These are phyloP conservation scores for Parazoanthus atlanticus DNA, from an alignment of 92 coral and sea anemone genomes.

Conservation along the genomic window DNA sequence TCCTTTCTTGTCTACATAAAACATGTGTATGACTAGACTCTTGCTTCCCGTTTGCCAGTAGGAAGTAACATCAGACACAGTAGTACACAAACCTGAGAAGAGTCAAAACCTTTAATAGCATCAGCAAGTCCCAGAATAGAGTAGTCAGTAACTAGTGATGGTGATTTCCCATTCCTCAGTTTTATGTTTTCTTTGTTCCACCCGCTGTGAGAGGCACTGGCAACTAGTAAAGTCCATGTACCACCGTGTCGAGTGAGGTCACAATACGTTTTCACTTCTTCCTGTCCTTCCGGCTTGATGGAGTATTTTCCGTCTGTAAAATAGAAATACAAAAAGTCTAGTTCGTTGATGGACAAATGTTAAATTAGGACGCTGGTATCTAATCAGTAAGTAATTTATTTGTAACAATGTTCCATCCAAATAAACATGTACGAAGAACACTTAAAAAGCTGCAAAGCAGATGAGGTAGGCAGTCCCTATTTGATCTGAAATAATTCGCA, in stretches of 20 bases:
- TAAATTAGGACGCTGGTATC: background rate
- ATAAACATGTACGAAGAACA: too few relatives aligned
- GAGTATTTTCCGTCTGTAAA: background rate
- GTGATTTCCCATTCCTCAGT: slow-evolving; percentile 18
- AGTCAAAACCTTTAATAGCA: slow-evolving; percentile 52
- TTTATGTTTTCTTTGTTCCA: slow-evolving; percentile 20
- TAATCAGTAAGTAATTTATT: too few relatives aligned
- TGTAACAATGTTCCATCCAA: too few relatives aligned
- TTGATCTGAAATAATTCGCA: too few relatives aligned
- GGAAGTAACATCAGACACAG: background rate
- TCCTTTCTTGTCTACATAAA: too few relatives aligned
- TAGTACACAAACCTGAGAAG: slow-evolving; percentile 39
- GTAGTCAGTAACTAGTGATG: slow-evolving; percentile 51
- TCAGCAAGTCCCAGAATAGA: slow-evolving; percentile 59
- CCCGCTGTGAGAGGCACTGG: slow-evolving; percentile 20
- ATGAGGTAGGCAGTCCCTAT: too few relatives aligned
- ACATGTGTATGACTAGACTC: too few relatives aligned
- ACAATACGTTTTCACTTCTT: slow-evolving; percentile 2
- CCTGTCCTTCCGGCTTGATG: background rate
- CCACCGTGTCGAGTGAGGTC: slow-evolving; percentile 13
- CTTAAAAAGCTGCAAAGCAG: too few relatives aligned
- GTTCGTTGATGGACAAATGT: background rate
- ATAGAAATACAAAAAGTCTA: too few relatives aligned
- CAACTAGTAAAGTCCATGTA: slow-evolving; percentile 14
- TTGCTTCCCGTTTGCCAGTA: too few relatives aligned